phyloP scores from a whole-genome alignment of 37 sponge, comb jelly and placozoan species.

The Ianthella basta region DNA sequence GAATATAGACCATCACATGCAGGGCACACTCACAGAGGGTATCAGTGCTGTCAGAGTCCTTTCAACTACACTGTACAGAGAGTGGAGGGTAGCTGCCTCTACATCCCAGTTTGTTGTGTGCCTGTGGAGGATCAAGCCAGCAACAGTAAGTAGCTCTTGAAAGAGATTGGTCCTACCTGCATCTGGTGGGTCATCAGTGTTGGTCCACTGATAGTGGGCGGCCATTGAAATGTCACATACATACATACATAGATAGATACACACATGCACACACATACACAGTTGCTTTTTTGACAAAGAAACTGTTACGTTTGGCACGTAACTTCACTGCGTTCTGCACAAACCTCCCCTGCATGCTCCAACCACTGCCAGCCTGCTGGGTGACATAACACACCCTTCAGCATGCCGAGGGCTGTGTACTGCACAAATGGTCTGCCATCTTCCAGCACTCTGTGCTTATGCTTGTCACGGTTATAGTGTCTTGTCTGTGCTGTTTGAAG shows the following conservation, averaged over 20 bases:
- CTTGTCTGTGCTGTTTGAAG: too few relatives aligned
- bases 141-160: too few relatives aligned
- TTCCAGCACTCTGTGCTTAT: not conserved
- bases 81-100: too few relatives aligned
- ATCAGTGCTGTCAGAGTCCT: too few relatives aligned
- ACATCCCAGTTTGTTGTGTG: too few relatives aligned
- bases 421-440: not conserved
- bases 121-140: too few relatives aligned
- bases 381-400: not conserved
- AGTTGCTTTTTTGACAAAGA: not conserved
- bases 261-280: constrained; percentile 32
- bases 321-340: not conserved
- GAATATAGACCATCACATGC: too few relatives aligned
- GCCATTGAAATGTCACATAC: not conserved
- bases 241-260: not conserved
- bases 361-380: not conserved
- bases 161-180: too few relatives aligned
- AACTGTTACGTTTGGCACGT: not conserved
- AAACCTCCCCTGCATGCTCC: not conserved
- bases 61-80: too few relatives aligned
- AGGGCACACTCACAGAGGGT: too few relatives aligned
- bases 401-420: not conserved
- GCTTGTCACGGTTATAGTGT: too few relatives aligned
- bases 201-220: not conserved
- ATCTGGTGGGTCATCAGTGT: not conserved